phyloP scores from a whole-genome alignment of 2,888 invertebrate species.

The Tubulanus polymorphus region DNA sequence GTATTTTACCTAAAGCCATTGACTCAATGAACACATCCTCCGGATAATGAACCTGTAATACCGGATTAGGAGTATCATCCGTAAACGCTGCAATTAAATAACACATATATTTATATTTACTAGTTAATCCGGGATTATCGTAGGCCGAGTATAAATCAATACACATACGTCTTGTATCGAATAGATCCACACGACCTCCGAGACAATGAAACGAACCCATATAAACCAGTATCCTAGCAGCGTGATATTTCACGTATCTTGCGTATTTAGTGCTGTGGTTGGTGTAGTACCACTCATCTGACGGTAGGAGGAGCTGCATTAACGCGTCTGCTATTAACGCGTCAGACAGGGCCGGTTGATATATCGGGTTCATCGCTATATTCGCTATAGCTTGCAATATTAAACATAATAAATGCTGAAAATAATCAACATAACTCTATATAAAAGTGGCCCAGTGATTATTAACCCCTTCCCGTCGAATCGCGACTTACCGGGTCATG shows the following conservation, averaged over 20 bases:
- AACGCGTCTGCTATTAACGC: slow-evolving; percentile 62
- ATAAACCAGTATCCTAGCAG: slow-evolving; percentile 63
- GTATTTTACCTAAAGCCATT: slow-evolving; percentile 56
- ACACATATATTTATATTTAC: no score
- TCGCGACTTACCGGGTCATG: slow-evolving; percentile 60
- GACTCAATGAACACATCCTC: slow-evolving; percentile 59
- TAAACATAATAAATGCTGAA: slow-evolving; percentile 63
- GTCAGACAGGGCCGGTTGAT: slow-evolving; percentile 59
- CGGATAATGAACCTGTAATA: slow-evolving; percentile 43
- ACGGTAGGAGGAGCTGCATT: slow-evolving; percentile 63
- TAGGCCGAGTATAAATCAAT: no score
- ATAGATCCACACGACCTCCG: slow-evolving; percentile 61
- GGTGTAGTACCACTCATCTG: slow-evolving; percentile 67
- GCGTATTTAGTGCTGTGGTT: slow-evolving; percentile 65
- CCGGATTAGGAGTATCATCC: slow-evolving; percentile 32
- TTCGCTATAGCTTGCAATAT: slow-evolving; percentile 62
- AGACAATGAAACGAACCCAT: slow-evolving; percentile 63
- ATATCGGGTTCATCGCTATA: slow-evolving; percentile 59
- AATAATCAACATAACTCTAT: no score
- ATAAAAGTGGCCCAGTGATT: background rate
- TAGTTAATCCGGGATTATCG: slow-evolving; percentile 15
- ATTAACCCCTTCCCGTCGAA: background rate
- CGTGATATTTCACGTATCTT: slow-evolving; percentile 64
- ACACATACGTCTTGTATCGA: slow-evolving; percentile 59
- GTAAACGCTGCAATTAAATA: slow-evolving; percentile 40